Base-by-base conservation (phyloP, 2,113 vertebrate species). In the Gorsachius goisagi region DNA sequence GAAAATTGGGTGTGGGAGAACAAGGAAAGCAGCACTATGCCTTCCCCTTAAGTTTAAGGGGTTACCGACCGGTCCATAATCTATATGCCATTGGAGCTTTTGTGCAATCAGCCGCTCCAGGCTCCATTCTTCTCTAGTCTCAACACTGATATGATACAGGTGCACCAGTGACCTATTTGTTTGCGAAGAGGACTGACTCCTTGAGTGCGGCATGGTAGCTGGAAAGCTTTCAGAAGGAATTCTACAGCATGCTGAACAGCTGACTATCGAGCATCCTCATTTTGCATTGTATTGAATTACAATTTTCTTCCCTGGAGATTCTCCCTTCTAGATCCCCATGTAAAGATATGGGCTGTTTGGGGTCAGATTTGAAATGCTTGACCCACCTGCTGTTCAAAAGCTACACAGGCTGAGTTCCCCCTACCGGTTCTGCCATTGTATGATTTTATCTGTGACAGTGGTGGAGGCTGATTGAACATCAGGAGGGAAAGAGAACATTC, bases 401-500 rank as follows among this genome's bases (percentile, higher is more conserved):
- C 85, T 33, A 35, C 47, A 41, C 52, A 45, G 81, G 30, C 77
- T 89, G 20, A 0, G 0, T 45, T 41, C 75, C 56, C 24, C 55
- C 76, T 66, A 19, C 56, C 49, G 35, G 41, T 27, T 85, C 83
- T 93, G 95, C 89, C 94, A 88, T 27, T 45, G 66, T 60, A 28
- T 62, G 63, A 71, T 89, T 93, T 92, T 68, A 39, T 94, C 81
- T 76, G 67, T 97, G 89, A 83, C 87, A 80, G 91, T 59, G 62
- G 93, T 95, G 86, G 95, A 94, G 77, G 81, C 95, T 82, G 95
- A 95, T 83, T 92, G 96, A 97, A 94, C 93, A 95, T 93, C 89
- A 95, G 96, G 95, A 97, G 95, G 96, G 89, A 96, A 83, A 89
- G 69, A 82, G 86, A 96, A 89, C 95, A 94, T 97, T 97, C 97